These are phyloP conservation scores for Cercopithecus petaurista DNA, from an alignment of 2,797 vertebrate genomes.

Conservation along the genomic window DNA sequence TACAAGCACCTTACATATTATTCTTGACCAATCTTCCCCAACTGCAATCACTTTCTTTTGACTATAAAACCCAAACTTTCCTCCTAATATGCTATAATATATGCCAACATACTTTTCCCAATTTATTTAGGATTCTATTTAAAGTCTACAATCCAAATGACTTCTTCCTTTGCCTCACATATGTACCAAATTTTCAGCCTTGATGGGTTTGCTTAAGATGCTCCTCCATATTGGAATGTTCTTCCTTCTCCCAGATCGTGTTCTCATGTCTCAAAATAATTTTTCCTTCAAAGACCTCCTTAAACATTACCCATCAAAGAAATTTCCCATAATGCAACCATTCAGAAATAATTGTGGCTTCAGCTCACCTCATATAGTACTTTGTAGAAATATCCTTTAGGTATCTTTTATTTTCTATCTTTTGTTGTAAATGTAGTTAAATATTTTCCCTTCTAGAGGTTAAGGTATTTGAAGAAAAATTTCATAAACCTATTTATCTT, in stretches of 20 bases:
- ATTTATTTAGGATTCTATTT: background rate
- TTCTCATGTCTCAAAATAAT: background rate
- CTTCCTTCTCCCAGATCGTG: background rate
- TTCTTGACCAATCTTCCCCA: background rate
- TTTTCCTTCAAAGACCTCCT: background rate
- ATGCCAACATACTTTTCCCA: background rate
- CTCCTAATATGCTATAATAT: background rate
- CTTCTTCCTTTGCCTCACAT: background rate
- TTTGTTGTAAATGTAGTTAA: background rate
- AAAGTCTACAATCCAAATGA: background rate
- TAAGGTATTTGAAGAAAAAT: background rate
- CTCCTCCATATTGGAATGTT: background rate
- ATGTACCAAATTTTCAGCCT: background rate
- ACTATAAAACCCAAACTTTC: background rate
- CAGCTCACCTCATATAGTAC: background rate
- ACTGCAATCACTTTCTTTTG: background rate
- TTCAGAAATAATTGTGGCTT: background rate
- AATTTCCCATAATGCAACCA: background rate
- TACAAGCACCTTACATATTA: background rate
- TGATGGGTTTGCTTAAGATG: background rate
- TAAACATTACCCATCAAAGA: background rate
- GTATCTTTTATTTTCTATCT: background rate
- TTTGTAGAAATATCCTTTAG: background rate
- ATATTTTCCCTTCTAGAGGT: background rate
- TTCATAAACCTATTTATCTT: background rate